These are phyloP conservation scores for Drosophila bocki DNA, from an alignment of 1,140 invertebrate species.

Conservation along the genomic window DNA sequence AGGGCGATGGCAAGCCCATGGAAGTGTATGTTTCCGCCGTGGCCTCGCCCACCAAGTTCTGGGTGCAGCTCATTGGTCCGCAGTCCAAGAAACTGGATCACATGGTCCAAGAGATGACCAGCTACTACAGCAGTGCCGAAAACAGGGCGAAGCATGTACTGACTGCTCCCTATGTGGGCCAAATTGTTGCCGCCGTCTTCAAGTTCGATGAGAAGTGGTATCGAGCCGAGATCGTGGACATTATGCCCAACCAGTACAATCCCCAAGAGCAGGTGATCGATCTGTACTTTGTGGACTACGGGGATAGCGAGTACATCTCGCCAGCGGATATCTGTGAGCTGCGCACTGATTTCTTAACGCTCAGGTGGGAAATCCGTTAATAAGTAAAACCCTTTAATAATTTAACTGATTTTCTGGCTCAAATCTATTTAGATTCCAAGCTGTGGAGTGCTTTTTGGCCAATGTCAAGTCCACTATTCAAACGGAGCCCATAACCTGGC, in stretches of 20 bases:
- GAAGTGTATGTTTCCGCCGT: conserved; percentile 94
- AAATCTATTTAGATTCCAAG: conserved; percentile 86
- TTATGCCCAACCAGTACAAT: conserved; percentile 87
- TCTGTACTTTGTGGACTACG: conserved; percentile 93
- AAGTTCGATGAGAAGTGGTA: conserved; percentile 91
- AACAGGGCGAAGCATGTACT: conserved; percentile 88
- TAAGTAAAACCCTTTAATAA: neutral
- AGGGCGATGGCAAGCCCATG: conserved; percentile 87
- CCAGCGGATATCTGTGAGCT: conserved; percentile 89
- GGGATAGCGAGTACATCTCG: conserved; percentile 89
- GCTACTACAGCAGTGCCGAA: conserved; percentile 89
- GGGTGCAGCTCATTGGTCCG: conserved; percentile 92
- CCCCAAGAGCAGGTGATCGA: conserved; percentile 87
- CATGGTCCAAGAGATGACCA: conserved; percentile 91
- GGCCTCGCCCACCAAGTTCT: conserved; percentile 92
- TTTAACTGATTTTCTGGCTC: neutral
- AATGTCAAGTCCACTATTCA: conserved; percentile 87
- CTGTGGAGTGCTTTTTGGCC: conserved; percentile 92
- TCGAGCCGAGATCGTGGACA: conserved; percentile 87
- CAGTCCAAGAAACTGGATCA: conserved; percentile 90
- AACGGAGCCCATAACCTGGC: conserved; percentile 86
- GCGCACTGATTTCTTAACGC: conserved; percentile 89
- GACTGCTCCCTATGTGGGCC: conserved; percentile 87
- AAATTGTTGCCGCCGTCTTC: conserved; percentile 92
- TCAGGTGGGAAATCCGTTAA: conserved; percentile 85